These are phyloP conservation scores for Henicopernis longicauda DNA, from an alignment of 2,113 vertebrate species.

Conservation along the genomic window DNA sequence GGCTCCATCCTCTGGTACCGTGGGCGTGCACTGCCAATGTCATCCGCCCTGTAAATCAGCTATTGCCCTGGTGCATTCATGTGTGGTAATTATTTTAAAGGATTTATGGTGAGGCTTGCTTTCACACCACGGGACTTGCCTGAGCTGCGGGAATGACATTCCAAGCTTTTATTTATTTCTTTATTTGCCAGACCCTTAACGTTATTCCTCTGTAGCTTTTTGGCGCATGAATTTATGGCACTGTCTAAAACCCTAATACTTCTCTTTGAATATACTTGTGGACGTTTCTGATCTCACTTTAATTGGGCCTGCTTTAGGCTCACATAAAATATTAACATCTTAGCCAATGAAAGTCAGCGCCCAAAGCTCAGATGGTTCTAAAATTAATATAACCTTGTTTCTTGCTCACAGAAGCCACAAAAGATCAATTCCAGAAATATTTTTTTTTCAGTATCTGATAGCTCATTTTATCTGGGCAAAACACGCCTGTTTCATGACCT, in stretches of 20 bases:
- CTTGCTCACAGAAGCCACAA: constrained; percentile 31
- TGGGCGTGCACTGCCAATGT: neutral
- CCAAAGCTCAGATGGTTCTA: constrained; percentile 62
- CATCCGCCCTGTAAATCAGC: neutral
- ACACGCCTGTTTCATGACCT: neutral
- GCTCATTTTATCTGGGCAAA: constrained; percentile 28
- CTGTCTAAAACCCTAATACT: constrained; percentile 51
- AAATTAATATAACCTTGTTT: constrained; percentile 65
- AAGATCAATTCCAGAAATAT: constrained; percentile 53
- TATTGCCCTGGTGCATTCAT: neutral
- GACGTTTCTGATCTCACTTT: constrained; percentile 65
- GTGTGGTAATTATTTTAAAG: neutral
- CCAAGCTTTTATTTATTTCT: constrained; percentile 37
- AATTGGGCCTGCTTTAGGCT: constrained; percentile 70
- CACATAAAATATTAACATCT: constrained; percentile 69
- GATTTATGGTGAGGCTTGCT: neutral
- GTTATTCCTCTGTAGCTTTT: constrained; percentile 21
- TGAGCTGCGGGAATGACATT: neutral
- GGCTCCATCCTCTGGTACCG: neutral
- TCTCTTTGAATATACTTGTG: constrained; percentile 65
- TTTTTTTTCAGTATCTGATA: constrained; percentile 3
- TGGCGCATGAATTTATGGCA: constrained; percentile 11
- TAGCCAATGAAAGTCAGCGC: constrained; percentile 59
- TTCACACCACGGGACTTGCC: neutral
- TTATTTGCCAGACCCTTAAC: constrained; percentile 42